phyloP scores from a whole-genome alignment of 2,888 invertebrate species.

The Troides aeacus region DNA sequence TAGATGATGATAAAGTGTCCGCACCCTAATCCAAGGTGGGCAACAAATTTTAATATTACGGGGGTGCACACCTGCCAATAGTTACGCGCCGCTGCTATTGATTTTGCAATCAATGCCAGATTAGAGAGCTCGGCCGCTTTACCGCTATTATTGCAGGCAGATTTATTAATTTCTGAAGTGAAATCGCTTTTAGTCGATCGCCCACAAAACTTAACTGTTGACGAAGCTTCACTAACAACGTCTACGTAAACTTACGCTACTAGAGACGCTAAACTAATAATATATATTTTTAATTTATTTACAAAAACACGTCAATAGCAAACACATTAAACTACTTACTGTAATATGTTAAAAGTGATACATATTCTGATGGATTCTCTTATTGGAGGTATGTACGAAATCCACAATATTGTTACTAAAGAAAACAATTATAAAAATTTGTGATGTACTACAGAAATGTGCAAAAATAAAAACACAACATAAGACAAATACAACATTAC shows the following conservation, averaged over 20 bases:
- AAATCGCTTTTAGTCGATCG: constrained; percentile 24
- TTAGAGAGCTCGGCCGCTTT: constrained; percentile 56
- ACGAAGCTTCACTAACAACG: constrained; percentile 3
- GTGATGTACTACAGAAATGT: no score
- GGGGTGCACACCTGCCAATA: constrained; percentile 60
- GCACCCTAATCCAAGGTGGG: constrained; percentile 48
- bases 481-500: no score
- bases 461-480: no score
- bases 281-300: no score
- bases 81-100: constrained; percentile 60
- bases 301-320: no score
- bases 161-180: constrained; percentile 54
- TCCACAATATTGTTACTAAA: no score
- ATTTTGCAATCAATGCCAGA: constrained; percentile 74
- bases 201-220: constrained; percentile 7
- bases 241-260: not conserved
- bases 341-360: no score
- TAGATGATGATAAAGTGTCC: constrained; percentile 57
- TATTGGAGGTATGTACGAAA: no score
- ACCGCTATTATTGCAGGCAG: constrained; percentile 48
- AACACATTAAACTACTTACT: no score
- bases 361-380: no score
- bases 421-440: no score
- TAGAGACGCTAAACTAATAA: not conserved
- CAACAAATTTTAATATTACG: constrained; percentile 65